Percentiles rank a stretch among this genome's conserved stretches.
These are phyloP conservation scores for Epinephelus lanceolatus DNA, from an alignment of 2,113 vertebrate species.

Conservation along the genomic window DNA sequence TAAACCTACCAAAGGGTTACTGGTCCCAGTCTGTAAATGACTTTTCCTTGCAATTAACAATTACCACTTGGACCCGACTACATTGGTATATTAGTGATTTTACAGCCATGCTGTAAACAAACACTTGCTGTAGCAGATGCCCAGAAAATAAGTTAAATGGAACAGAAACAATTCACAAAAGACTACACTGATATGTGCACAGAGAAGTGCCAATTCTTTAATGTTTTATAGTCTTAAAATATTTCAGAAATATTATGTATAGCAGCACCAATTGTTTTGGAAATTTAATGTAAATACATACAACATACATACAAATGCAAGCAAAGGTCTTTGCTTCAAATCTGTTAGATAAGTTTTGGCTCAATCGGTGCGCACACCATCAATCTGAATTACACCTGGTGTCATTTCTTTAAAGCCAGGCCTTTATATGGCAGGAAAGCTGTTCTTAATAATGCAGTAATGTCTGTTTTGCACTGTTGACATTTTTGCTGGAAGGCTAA, in stretches of 20 bases:
- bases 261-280: no score
- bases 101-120: neutral
- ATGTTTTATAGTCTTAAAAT: neutral
- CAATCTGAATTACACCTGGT: neutral
- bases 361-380: neutral
- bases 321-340: neutral
- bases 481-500: constrained; percentile 10
- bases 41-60: neutral
- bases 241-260: no score
- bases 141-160: neutral
- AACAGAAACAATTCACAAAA: neutral
- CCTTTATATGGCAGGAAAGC: constrained; percentile 1
- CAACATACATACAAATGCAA: neutral
- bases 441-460: constrained; percentile 42
- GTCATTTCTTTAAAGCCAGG: neutral
- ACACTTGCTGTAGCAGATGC: neutral
- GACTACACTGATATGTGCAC: neutral
- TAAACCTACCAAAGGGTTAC: neutral
- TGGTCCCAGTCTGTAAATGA: neutral
- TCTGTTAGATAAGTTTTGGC: no score
- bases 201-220: neutral
- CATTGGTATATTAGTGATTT: neutral
- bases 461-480: neutral
- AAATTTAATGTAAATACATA: neutral
- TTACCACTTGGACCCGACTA: neutral